phyloP scores from a whole-genome alignment of 2,797 vertebrate genomes.

The Arremon aurantiirostris region DNA sequence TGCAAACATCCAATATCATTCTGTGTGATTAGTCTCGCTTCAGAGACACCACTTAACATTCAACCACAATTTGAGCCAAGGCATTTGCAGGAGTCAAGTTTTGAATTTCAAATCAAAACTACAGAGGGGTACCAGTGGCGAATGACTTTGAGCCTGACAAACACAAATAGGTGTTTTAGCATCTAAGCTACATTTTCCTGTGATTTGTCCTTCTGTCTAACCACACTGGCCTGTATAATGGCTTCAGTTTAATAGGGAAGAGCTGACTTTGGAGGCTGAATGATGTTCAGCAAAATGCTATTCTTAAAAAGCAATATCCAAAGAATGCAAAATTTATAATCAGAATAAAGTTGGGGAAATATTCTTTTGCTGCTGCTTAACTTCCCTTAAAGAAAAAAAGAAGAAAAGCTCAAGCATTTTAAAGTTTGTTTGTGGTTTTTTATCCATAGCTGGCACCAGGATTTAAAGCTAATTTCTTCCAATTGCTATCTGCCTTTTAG shows the following conservation, averaged over 20 bases:
- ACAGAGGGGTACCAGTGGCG: neutral
- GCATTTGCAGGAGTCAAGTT: conserved; percentile 30
- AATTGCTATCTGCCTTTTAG: conserved; percentile 14
- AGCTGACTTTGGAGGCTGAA: neutral
- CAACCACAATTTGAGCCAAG: conserved; percentile 15
- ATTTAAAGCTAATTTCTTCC: conserved; percentile 43
- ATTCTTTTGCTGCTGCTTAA: neutral
- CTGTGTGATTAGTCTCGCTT: conserved; percentile 28
- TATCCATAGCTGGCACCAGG: neutral
- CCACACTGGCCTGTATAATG: neutral
- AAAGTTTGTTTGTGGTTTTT: neutral
- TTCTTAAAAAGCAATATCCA: neutral
- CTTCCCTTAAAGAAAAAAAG: neutral
- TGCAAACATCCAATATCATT: conserved; percentile 1
- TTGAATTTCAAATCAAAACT: conserved; percentile 32
- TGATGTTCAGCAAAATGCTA: neutral
- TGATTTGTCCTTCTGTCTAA: neutral
- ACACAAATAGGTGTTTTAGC: conserved; percentile 2
- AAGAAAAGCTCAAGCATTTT: neutral
- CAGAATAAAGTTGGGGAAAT: neutral
- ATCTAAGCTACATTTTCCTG: neutral
- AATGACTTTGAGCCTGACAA: conserved; percentile 2
- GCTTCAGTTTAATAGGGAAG: neutral
- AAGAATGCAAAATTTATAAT: neutral
- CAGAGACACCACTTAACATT: conserved; percentile 28